Evolutionary conservation across 2,888 invertebrate species (phyloP), one percentile per base, ranked within the genome.

Genomic region (Folsomia manolachei): DNA sequence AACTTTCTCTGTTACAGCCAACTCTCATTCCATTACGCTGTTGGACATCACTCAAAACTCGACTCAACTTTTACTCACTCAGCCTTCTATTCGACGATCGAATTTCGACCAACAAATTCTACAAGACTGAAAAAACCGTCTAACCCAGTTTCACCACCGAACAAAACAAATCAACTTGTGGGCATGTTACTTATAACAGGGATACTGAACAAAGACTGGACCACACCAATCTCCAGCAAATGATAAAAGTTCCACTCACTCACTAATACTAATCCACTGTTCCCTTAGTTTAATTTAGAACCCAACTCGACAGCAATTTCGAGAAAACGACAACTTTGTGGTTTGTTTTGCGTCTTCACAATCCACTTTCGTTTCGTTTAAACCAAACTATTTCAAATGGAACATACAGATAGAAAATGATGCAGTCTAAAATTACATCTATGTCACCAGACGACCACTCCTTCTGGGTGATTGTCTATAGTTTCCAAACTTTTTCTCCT

Each of bases 241-340:
- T 39, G 39, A 39, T 4, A 39, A 39, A 39, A 39, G 39, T 39
- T 39, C 39, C 39, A 39, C 14, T 14, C 39, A 39, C 39, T 39
- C n/a, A n/a, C n/a, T n/a, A n/a, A n/a, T n/a, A n/a, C n/a, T n/a
- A n/a, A n/a, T n/a, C n/a, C n/a, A n/a, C n/a, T n/a, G n/a, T 39
- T 39, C 39, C 4, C 39, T 39, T 39, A 14, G 7, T 14, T 56
- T 19, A 56, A 4, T 56, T 56, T 18, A 56, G 11, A 56, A 56
- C 11, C 56, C 56, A 56, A 21, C 56, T 21, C 56, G n/a, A 56
- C 21, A 19, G 56, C 56, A 56, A 56, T 56, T 56, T 56, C 56
- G 19, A 7, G 19, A 18, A 56, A 56, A 56, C 21, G 56, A 56
- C 56, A n/a, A 56, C 56, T 56, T 56, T 56, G 56, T 56, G 56